Base-by-base conservation (phyloP, 2,797 vertebrate genomes). In the Cirrhinus mrigala region DNA sequence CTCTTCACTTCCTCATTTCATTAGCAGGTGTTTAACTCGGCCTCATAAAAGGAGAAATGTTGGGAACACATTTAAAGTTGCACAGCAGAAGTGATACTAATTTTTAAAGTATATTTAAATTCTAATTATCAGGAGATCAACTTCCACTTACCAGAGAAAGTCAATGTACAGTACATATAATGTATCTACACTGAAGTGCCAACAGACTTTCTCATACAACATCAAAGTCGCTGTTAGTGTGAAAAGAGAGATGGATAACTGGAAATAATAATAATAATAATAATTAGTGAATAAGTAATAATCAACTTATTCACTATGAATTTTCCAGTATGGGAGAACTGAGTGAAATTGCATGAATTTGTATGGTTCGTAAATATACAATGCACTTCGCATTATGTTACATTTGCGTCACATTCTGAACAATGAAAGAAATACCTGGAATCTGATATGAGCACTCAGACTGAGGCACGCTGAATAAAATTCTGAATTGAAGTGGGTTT, bases 1-100 rank as follows among this genome's bases (percentile, higher is more conserved):
- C 86, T 93, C 91, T 91, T 90, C 91, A 90, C 93, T 95, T 95
- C 94, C 94, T 93, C 92, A 93, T 94, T 94, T 93, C 89, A 85
- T 86, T 78, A 91, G 89, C 94, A 95, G 94, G 94, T 95, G 94
- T 93, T 91, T 69, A 76, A 50, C 33, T 52, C 24, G 20, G 44
- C 83, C 81, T 83, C 71, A 74, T 81, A 79, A 60, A 84, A 40
- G 77, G 60, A 86, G 68, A 87, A 78, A 58, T 33, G 62, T 69
- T 44, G 52, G 78, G 71, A 83, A 64, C 46, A 29, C 29, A 37
- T 85, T 84, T 81, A 54, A 70, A 77, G 78, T 68, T 44, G 62
- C 7, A 52, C 50, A 69, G 54, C 68, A 81, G 70, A 84, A 76
- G 75, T 73, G 69, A 79, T 69, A 68, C 66, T n/a, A 16, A 46